Conservation (phyloP, 2,888 invertebrate genomes). For the Luffia ferchaultella region DNA sequence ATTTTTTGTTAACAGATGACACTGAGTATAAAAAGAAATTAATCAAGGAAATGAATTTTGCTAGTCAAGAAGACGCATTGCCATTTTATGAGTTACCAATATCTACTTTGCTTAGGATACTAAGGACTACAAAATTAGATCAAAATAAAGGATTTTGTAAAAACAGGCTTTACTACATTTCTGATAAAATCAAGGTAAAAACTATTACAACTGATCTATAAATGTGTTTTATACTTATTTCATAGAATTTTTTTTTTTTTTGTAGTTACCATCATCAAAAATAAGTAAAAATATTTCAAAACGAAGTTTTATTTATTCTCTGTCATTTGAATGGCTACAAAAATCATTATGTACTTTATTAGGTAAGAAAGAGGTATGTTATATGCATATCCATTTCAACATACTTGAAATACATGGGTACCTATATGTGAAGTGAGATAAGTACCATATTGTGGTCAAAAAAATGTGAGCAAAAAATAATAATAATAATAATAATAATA, state of each 20-base stretch:
- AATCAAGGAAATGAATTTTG: slow-evolving; percentile 43
- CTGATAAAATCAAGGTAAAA: slow-evolving; percentile 47
- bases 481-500: no score
- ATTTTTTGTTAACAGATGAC: no score
- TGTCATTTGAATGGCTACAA: slow-evolving; percentile 62
- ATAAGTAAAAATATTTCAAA: slow-evolving; percentile 53
- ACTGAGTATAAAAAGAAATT: slow-evolving; percentile 36
- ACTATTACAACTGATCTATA: background rate
- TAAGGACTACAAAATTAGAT: slow-evolving; percentile 45
- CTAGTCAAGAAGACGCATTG: slow-evolving; percentile 52
- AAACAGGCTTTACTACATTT: slow-evolving; percentile 68
- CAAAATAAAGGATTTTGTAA: slow-evolving; percentile 33
- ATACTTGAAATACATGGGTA: no score
- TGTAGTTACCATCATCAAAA: slow-evolving; percentile 42
- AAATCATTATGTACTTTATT: slow-evolving; percentile 57
- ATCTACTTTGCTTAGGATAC: slow-evolving; percentile 28
- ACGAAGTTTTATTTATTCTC: slow-evolving; percentile 60
- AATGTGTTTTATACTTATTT: background rate
- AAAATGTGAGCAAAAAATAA: no score
- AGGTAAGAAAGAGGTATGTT: slow-evolving; percentile 31
- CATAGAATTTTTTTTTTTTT: slow-evolving; percentile 14
- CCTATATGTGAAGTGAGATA: no score
- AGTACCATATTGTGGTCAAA: no score
- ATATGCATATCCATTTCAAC: no score
- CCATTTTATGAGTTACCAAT: slow-evolving; percentile 57